These are phyloP conservation scores for Anthoptus insignis DNA, from an alignment of 2,888 invertebrate species.

Conservation along the genomic window DNA sequence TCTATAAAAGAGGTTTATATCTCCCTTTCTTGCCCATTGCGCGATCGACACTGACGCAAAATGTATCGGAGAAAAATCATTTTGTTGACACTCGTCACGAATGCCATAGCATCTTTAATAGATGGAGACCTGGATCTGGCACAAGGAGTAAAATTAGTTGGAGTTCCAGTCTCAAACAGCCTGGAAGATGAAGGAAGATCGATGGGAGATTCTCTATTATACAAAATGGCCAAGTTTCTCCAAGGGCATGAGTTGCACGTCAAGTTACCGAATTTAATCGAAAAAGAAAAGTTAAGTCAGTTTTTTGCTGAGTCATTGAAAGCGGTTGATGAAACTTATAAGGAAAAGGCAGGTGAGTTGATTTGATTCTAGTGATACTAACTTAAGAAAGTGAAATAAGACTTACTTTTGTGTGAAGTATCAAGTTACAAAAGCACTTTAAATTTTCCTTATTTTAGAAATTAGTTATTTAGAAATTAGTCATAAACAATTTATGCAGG, in stretches of 20 bases:
- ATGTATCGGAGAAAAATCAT: slow-evolving; percentile 69
- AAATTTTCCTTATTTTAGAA: too few species aligned
- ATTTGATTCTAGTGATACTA: slow-evolving; percentile 17
- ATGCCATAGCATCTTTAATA: slow-evolving; percentile 63
- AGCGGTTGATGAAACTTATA: slow-evolving; percentile 76
- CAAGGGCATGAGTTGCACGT: slow-evolving; percentile 91
- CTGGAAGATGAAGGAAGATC: slow-evolving; percentile 78
- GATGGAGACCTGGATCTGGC: slow-evolving; percentile 86
- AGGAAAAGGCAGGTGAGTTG: slow-evolving; percentile 82
- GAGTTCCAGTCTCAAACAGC: slow-evolving; percentile 79
- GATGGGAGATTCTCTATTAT: slow-evolving; percentile 83
- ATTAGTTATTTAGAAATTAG: too few species aligned
- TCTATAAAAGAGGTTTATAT: slow-evolving; percentile 71
- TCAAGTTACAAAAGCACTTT: too few species aligned
- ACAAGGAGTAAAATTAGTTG: slow-evolving; percentile 89
- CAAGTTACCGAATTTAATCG: slow-evolving; percentile 90
- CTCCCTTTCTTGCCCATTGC: slow-evolving; percentile 78
- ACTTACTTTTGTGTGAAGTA: not conserved
- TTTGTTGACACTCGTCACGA: slow-evolving; percentile 56
- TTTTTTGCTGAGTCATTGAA: slow-evolving; percentile 85
- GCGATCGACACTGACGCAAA: slow-evolving; percentile 62
- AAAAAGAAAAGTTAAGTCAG: slow-evolving; percentile 88
- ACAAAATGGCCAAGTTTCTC: slow-evolving; percentile 89
- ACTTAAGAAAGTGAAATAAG: not conserved
- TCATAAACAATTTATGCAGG: too few species aligned